Conservation (phyloP, 2,888 invertebrate species). For the Hydrotaea diabolus region DNA sequence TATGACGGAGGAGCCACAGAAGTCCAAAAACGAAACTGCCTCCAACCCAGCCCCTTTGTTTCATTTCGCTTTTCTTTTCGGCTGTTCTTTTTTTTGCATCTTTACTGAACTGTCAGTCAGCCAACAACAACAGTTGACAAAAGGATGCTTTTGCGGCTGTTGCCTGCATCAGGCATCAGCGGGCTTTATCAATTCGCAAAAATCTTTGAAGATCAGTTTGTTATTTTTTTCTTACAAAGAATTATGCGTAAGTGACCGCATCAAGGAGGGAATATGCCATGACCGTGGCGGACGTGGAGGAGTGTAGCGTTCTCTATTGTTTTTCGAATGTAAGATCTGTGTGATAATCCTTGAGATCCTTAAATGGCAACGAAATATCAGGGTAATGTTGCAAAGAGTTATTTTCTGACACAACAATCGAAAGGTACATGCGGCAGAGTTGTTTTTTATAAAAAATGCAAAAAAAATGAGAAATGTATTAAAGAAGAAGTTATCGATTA, state of each 20-base stretch:
- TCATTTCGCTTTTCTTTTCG: neutral
- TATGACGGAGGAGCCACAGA: neutral
- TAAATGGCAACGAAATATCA: conserved; percentile 12
- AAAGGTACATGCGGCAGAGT: too few relatives aligned
- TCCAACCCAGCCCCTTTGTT: neutral
- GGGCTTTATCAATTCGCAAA: conserved; percentile 49
- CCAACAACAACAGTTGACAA: conserved; percentile 40
- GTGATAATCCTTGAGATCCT: conserved; percentile 31
- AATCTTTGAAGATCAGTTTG: conserved; percentile 43
- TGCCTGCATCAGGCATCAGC: neutral
- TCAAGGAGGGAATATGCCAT: too few relatives aligned
- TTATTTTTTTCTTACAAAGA: conserved; percentile 30
- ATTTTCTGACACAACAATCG: too few relatives aligned
- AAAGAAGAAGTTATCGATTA: too few relatives aligned
- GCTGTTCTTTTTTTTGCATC: neutral
- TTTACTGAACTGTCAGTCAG: conserved; percentile 45
- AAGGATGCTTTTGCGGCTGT: conserved; percentile 26
- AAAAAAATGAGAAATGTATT: too few relatives aligned
- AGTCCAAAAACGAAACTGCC: neutral
- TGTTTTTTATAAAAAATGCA: too few relatives aligned
- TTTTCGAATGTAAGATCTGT: neutral
- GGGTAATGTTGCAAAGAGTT: neutral
- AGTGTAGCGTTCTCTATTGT: neutral
- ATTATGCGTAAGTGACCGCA: conserved; percentile 36
- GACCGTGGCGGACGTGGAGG: too few relatives aligned